Conservation (phyloP, 2,113 vertebrate genomes). For the Oxyura jamaicensis region DNA sequence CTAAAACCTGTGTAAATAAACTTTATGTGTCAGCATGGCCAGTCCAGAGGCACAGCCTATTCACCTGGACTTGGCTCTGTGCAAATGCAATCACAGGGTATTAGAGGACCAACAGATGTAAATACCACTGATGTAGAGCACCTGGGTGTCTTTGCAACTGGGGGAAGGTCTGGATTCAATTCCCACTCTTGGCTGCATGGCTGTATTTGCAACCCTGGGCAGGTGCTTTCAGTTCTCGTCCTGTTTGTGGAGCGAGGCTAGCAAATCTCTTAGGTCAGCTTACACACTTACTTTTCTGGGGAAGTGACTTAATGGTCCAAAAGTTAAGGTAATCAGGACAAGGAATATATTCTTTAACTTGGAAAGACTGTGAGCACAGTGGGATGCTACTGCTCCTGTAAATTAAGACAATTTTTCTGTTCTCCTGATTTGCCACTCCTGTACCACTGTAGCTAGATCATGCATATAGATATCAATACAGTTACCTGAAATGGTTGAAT, state of each 20-base stretch:
- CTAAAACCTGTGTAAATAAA: background rate
- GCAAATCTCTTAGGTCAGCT: background rate
- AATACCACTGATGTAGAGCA: background rate
- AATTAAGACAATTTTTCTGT: background rate
- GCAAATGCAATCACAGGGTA: background rate
- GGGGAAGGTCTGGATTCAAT: background rate
- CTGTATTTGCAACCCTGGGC: background rate
- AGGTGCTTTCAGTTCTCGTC: background rate
- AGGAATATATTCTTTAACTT: background rate
- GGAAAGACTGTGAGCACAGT: background rate
- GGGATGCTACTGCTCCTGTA: fast-evolving
- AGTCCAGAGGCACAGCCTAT: background rate
- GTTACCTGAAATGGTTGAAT: background rate
- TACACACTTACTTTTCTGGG: fast-evolving
- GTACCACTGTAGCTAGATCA: background rate
- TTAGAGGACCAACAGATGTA: background rate
- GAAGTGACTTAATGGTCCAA: background rate
- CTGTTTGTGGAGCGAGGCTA: background rate
- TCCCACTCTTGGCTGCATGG: background rate
- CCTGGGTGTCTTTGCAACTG: background rate
- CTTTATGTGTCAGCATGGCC: fast-evolving
- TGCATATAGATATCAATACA: background rate
- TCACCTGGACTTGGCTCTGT: conserved; percentile 1
- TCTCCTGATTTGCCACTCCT: background rate
- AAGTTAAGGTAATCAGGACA: background rate